Conservation (phyloP, 2,113 vertebrate species). For the Hypanus sabinus region DNA sequence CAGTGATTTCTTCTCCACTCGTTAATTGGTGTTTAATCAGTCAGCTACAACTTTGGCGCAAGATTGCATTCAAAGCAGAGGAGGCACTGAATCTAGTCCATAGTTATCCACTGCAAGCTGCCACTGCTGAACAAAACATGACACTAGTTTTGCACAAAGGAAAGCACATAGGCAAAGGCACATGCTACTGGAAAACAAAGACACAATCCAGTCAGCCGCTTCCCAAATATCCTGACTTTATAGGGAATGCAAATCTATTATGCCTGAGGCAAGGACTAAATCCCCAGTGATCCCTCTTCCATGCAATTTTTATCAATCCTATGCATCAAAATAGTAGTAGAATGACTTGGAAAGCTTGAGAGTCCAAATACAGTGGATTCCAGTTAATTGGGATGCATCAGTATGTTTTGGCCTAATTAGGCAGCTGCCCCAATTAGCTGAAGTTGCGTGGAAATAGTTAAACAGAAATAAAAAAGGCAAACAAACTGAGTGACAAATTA, state of each 20-base stretch:
- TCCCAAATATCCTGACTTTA: background rate
- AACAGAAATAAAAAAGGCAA: too few relatives aligned
- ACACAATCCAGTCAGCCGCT: background rate
- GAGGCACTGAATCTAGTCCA: conserved; percentile 2
- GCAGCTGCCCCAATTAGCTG: too few relatives aligned
- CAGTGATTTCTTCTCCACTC: background rate
- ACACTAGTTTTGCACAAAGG: background rate
- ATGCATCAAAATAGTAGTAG: background rate
- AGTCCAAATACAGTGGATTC: background rate
- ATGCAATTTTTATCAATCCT: background rate
- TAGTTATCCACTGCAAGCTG: background rate
- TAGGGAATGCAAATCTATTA: background rate
- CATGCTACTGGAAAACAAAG: background rate
- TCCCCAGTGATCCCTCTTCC: background rate
- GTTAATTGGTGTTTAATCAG: conserved; percentile 23
- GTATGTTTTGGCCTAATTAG: too few relatives aligned
- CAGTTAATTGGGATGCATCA: too few relatives aligned
- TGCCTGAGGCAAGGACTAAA: background rate
- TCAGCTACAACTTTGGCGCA: background rate
- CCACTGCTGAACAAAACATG: background rate
- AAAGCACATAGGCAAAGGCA: background rate
- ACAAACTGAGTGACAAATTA: too few relatives aligned
- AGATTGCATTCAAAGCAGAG: background rate
- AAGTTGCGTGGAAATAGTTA: too few relatives aligned
- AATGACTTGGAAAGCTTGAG: background rate